phyloP scores from a whole-genome alignment of 1,140 invertebrate genomes.

The Chironomus striatipennis region DNA sequence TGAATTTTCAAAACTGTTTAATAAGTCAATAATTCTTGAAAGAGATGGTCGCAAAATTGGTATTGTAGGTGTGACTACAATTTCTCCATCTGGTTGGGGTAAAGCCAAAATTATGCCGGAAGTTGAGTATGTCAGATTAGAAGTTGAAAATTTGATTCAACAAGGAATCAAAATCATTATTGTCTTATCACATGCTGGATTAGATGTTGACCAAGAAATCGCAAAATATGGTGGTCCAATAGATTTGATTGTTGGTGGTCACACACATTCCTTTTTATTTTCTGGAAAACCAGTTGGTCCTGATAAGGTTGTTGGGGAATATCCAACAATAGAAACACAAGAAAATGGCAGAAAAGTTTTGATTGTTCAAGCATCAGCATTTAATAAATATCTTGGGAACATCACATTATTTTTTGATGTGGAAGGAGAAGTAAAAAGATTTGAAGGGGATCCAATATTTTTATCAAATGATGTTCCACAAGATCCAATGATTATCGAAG shows the following conservation, averaged over 20 bases:
- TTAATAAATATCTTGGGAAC: conserved; percentile 56
- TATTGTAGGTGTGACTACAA: conserved; percentile 64
- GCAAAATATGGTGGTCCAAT: conserved; percentile 62
- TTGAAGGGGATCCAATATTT: conserved; percentile 59
- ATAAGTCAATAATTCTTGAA: conserved; percentile 52
- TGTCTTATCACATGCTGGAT: conserved; percentile 80
- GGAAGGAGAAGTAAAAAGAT: conserved; percentile 51
- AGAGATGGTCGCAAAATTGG: conserved; percentile 59
- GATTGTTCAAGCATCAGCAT: conserved; percentile 52
- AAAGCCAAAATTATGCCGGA: conserved; percentile 57
- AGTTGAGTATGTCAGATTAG: conserved; percentile 54
- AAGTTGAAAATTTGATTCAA: conserved; percentile 51
- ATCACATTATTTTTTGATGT: conserved; percentile 56
- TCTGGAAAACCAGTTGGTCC: conserved; percentile 46
- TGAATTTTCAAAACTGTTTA: conserved; percentile 49
- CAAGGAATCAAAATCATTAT: conserved; percentile 70
- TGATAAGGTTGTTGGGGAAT: conserved; percentile 48
- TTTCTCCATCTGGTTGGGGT: conserved; percentile 43
- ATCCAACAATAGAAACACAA: conserved; percentile 57
- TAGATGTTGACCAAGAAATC: conserved; percentile 58
- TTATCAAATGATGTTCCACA: conserved; percentile 50
- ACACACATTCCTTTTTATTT: conserved; percentile 70
- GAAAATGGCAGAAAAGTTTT: conserved; percentile 47
- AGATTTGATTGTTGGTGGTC: conserved; percentile 74
- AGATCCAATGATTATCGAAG: conserved; percentile 38